Percentiles rank a stretch among this genome's conserved stretches.
Evolutionary conservation across 1,140 invertebrate genomes (phyloP).

Genomic region (Heterodera carotae): DNA sequence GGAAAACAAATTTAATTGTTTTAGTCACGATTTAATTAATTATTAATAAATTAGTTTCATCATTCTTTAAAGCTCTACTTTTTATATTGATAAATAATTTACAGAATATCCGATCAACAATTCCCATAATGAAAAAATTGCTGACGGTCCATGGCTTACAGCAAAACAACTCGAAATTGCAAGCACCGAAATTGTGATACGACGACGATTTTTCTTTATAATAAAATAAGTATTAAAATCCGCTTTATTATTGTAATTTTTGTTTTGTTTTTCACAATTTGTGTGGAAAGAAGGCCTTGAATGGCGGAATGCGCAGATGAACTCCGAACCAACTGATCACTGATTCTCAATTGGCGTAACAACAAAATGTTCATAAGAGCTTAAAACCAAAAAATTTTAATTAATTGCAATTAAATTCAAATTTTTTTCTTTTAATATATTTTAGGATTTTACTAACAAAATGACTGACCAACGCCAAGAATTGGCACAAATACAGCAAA

Average conservation of each 20-base stretch:
- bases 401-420: no score
- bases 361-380: slow-evolving; percentile 57
- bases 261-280: slow-evolving; percentile 44
- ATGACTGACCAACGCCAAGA: slow-evolving; percentile 44
- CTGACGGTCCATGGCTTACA: slow-evolving; percentile 63
- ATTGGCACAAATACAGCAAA: slow-evolving; percentile 64
- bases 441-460: background rate
- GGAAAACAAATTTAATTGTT: background rate
- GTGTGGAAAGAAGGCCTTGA: slow-evolving; percentile 38
- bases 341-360: slow-evolving; percentile 49
- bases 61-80: background rate
- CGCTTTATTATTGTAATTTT: no score
- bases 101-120: slow-evolving; percentile 56
- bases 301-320: slow-evolving; percentile 47
- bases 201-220: slow-evolving; percentile 49
- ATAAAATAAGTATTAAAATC: no score
- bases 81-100: background rate
- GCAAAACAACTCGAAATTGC: slow-evolving; percentile 62
- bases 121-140: slow-evolving; percentile 61
- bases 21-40: background rate
- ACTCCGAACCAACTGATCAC: slow-evolving; percentile 40
- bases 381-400: background rate
- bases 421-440: background rate
- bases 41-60: no score
- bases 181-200: slow-evolving; percentile 62